Evolutionary conservation across 2,888 invertebrate species (phyloP), one percentile per base, ranked within the genome.

Genomic region (Unio pictorum): DNA sequence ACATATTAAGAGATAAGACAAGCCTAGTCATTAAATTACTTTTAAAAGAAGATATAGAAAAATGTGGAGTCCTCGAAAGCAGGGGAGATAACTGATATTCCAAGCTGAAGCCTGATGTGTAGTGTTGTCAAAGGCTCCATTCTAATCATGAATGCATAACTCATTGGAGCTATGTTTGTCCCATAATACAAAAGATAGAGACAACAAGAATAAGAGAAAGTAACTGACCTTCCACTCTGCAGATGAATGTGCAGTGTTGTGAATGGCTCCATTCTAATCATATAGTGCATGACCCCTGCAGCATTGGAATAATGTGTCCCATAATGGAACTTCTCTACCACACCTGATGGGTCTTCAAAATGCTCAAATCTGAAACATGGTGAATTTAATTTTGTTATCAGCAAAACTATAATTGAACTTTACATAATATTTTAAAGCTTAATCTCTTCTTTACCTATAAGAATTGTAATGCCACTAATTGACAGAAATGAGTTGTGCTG

Each of bases 231-330:
- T 57, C 92, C 92, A 83, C 92, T 92, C 84, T 93, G 91, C 62
- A 91, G 86, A 67, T 91, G 87, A 66, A 91, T 90, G 78, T 91
- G 91, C 5, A 91, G 84, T 18, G 89, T 86, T 1, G 91, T 91
- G 80, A 91, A 91, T 5, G 91, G 91, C 79, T 91, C 91, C 81
- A 91, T 76, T 18, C 91, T 83, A 11, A 91, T 84, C 81, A 91
- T 80, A 78, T 91, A 91, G 84, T 93, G 91, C 86, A 91, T 89
- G 54, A 91, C 91, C 62, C 90, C 90, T 23, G 91, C 91, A n/a
- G 91, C 87, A 78, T 91, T 91, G 57, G 91, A 91, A 84, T 91
- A 91, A 79, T 91, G 91, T 6, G 91, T 91, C 18, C 91, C 91
- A 77, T 91, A 91, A 79, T 91, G 91, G 77, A 91, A 91, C 82